These are phyloP conservation scores for Channa striata DNA, from an alignment of 2,797 vertebrate species.

Conservation along the genomic window DNA sequence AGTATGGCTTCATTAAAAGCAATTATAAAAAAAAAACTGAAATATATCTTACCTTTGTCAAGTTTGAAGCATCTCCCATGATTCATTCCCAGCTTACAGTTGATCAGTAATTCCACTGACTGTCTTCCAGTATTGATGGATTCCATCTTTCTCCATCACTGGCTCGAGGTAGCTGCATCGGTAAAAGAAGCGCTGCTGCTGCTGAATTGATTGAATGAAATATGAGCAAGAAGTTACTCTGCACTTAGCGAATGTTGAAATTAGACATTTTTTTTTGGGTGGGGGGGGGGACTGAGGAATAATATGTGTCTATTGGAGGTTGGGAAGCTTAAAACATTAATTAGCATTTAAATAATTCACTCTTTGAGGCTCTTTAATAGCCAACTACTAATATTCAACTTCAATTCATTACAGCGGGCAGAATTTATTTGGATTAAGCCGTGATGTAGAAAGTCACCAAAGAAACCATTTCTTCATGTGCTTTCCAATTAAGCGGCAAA, in stretches of 20 bases:
- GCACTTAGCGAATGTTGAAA: conserved; percentile 61
- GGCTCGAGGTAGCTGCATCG: conserved; percentile 46
- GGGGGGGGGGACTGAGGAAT: conserved; percentile 54
- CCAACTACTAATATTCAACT: conserved; percentile 76
- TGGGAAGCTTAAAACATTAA: conserved; percentile 80
- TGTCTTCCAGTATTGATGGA: conserved; percentile 77
- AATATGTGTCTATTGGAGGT: conserved; percentile 74
- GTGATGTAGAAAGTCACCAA: conserved; percentile 68
- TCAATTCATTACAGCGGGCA: conserved; percentile 71
- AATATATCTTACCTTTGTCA: conserved; percentile 5
- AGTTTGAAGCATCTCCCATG: conserved; percentile 46
- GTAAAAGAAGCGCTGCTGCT: conserved; percentile 56
- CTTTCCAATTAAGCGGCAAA: conserved; percentile 80
- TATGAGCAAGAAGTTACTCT: conserved; percentile 64
- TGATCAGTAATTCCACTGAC: conserved; percentile 72
- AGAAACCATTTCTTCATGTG: conserved; percentile 77
- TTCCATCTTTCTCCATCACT: conserved; percentile 64
- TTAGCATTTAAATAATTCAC: conserved; percentile 85
- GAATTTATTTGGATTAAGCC: conserved; percentile 77
- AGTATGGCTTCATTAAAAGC: neutral
- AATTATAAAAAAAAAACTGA: neutral
- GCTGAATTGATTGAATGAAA: conserved; percentile 74
- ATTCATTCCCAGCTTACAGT: conserved; percentile 63
- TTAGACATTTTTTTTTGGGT: conserved; percentile 56
- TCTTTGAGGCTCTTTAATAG: conserved; percentile 76